These are phyloP conservation scores for Phaetusa simplex DNA, from an alignment of 2,113 vertebrate genomes.

Conservation along the genomic window DNA sequence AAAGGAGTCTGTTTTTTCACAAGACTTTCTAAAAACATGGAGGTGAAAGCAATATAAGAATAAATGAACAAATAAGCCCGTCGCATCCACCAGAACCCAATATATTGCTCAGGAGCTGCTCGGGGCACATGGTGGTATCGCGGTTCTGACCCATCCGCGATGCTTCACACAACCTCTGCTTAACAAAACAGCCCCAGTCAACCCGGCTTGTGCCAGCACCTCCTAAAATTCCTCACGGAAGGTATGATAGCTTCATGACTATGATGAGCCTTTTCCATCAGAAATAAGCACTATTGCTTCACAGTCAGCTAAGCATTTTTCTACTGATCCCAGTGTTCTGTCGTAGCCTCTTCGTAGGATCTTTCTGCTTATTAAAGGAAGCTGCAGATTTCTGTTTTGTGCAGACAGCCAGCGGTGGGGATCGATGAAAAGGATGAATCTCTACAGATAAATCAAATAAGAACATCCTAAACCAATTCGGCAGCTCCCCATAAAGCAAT, in stretches of 20 bases:
- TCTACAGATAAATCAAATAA: neutral
- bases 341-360: neutral
- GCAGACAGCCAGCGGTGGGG: neutral
- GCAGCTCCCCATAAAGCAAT: neutral
- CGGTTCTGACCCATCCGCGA: neutral
- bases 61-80: neutral
- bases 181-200: neutral
- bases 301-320: neutral
- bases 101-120: neutral
- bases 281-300: neutral
- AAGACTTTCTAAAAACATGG: neutral
- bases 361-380: neutral
- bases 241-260: neutral
- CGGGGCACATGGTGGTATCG: neutral
- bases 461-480: neutral
- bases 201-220: neutral
- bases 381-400: neutral
- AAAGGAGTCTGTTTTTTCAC: neutral
- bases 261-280: neutral
- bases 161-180: neutral
- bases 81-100: neutral
- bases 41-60: neutral
- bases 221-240: neutral
- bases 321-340: neutral
- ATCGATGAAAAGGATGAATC: neutral